Conservation (phyloP, 1,140 invertebrate species). For the Heliconius himera region DNA sequence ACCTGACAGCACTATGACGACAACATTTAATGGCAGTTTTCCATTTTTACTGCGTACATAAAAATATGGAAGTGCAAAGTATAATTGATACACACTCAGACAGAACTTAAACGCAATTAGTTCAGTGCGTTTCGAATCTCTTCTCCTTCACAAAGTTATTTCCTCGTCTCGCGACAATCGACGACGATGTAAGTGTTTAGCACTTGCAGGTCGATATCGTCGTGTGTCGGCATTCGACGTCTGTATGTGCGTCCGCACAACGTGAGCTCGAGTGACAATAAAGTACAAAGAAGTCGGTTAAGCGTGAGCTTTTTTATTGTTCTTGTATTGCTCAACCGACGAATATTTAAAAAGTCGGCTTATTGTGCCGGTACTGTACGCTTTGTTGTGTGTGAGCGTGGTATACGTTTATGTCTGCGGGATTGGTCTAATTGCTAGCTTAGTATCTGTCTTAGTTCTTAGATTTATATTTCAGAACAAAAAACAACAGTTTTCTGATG, state of each 20-base stretch:
- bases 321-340: not conserved
- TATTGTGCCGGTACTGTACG: not conserved
- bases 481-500: not conserved
- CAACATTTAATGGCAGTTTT: not conserved
- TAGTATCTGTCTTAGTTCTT: not conserved
- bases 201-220: constrained; percentile 23
- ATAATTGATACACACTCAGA: constrained; percentile 10
- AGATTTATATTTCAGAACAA: not conserved
- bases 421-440: not conserved
- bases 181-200: too few species aligned
- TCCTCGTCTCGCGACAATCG: too few species aligned
- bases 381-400: not conserved
- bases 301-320: constrained; percentile 1
- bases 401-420: not conserved
- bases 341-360: constrained; percentile 1
- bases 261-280: constrained; percentile 16
- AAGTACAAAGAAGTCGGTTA: constrained; percentile 20
- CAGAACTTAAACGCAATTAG: constrained; percentile 6
- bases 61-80: not conserved
- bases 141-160: too few species aligned
- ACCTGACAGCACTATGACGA: not conserved
- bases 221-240: constrained; percentile 10
- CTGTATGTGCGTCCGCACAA: constrained; percentile 4
- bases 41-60: not conserved
- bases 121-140: not conserved